Base-by-base conservation (phyloP, 1,140 invertebrate genomes). In the Tetramorium simillimum region DNA sequence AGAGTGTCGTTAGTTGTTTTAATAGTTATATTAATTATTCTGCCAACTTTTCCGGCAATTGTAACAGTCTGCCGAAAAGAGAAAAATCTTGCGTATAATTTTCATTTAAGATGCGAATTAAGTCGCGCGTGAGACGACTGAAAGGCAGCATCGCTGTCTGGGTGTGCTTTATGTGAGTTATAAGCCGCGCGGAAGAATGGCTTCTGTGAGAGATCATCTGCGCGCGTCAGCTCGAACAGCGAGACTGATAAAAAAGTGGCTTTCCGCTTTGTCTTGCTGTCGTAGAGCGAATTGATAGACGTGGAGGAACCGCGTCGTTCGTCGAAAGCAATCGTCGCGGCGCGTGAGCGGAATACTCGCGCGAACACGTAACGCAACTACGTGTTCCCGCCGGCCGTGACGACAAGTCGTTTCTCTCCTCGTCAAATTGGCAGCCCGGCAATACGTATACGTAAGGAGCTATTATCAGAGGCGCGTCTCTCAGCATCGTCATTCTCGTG, bases 401-500 rank as follows among this genome's bases (percentile, higher is more conserved):
- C 80, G 80, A 84, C 80, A 84, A 40, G 69, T 67, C 81, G 81
- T 85, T 85, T 75, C 78, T 75, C 82, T 87, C 53, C 77, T 81
- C 88, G 87, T 89, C 82, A 89, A 89, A 89, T 89, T 89, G 88
- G 87, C 88, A 89, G 72, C 88, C 82, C 40, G 69, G 69, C 80
- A 73, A 84, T 84, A 82, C 80, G 77, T 69, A 81, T 70, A 81
- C 49, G 53, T 84, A 84, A 84, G 69, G 28, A 84, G 40, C 69
- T 75, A 84, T 84, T 84, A 84, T 75, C 53, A 84, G 80, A 24
- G 5, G 37, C 46, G 69, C 69, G 69, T 78, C 58, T 73, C 49
- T 46, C 70, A 51, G 58, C 21, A 6, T 69, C 82, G 87, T 89
- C 85, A 75, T 86, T 86, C 85, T 86, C 69, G 24, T 18, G 21